Conservation (phyloP, 2,888 invertebrate genomes). For the Phaonia tiefii region DNA sequence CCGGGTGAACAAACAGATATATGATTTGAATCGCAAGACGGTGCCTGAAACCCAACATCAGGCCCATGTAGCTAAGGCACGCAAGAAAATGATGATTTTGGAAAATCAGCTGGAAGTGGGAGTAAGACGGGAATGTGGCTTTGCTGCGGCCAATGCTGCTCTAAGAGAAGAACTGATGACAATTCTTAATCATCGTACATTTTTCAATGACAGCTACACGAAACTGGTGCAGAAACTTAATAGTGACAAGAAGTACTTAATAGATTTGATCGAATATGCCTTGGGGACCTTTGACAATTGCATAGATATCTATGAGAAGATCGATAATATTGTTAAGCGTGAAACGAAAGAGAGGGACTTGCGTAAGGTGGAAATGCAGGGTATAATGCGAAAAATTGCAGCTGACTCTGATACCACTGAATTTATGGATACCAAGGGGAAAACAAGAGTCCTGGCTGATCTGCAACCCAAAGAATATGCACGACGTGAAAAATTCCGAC, state of each 20-base stretch:
- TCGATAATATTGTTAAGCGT: conserved; percentile 74
- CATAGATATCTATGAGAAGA: conserved; percentile 77
- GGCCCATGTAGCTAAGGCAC: conserved; percentile 72
- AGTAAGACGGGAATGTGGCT: conserved; percentile 76
- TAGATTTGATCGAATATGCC: conserved; percentile 78
- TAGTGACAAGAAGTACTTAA: conserved; percentile 78
- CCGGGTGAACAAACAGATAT: conserved; percentile 75
- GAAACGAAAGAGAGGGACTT: conserved; percentile 74
- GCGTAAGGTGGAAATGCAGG: conserved; percentile 77
- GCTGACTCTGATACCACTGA: conserved; percentile 75
- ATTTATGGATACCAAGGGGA: conserved; percentile 76
- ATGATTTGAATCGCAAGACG: conserved; percentile 76
- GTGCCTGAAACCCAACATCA: conserved; percentile 78
- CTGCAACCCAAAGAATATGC: conserved; percentile 78
- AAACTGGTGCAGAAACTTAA: conserved; percentile 77
- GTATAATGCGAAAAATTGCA: conserved; percentile 75
- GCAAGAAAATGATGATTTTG: conserved; percentile 74
- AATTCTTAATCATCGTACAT: conserved; percentile 75
- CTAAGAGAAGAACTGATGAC: conserved; percentile 75
- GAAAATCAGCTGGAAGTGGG: conserved; percentile 78
- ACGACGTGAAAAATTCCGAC: conserved; percentile 76
- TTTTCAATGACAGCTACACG: conserved; percentile 77
- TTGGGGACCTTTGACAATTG: conserved; percentile 77
- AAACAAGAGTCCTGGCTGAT: conserved; percentile 72
- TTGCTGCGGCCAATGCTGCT: conserved; percentile 75